A percentile compares a stretch with the other conserved stretches of the same genome.
These are phyloP conservation scores for Ethmia dodecea DNA, from an alignment of 2,888 invertebrate genomes.

Conservation along the genomic window DNA sequence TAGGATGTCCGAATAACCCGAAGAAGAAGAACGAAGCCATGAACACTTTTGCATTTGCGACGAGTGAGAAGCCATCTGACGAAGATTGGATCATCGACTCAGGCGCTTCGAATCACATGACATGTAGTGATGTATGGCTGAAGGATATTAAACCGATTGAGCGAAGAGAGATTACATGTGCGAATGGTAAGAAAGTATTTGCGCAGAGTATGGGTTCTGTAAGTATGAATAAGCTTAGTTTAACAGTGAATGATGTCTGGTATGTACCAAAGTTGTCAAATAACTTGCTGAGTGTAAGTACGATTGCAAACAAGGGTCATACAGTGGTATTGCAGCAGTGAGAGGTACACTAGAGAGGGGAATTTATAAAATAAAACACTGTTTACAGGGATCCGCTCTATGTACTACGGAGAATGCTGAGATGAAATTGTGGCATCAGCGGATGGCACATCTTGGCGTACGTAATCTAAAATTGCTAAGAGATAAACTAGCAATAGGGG, in stretches of 20 bases:
- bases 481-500: background rate
- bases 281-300: constrained; percentile 2
- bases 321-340: background rate
- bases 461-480: background rate
- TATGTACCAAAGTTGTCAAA: constrained; percentile 1
- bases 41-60: background rate
- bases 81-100: constrained; percentile 1
- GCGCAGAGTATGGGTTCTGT: background rate
- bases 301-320: background rate
- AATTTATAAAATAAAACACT: background rate
- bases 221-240: too few relatives aligned
- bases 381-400: background rate
- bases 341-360: background rate
- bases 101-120: constrained; percentile 1
- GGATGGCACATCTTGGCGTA: constrained; percentile 2
- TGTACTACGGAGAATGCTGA: background rate
- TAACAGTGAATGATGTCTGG: background rate
- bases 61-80: background rate
- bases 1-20: background rate
- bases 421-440: background rate
- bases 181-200: background rate
- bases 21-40: background rate
- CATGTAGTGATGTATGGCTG: background rate
- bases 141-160: background rate
- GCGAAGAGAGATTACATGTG: background rate